phyloP scores from a whole-genome alignment of 2,888 invertebrate species.

The Synanthedon tipuliformis region DNA sequence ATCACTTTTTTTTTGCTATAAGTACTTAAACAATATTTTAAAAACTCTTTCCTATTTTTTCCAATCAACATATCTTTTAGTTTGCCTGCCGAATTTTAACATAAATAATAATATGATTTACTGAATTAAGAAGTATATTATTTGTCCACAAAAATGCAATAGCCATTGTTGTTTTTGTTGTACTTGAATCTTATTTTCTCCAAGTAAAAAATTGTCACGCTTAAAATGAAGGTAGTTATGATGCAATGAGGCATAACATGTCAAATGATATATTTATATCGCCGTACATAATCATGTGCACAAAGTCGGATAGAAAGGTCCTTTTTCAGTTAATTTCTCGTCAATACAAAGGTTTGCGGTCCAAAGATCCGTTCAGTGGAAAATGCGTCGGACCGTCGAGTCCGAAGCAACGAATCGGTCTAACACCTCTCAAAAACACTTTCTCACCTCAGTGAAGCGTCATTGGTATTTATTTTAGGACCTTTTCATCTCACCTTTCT shows the following conservation, averaged over 20 bases:
- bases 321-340: constrained; percentile 57
- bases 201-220: too few species aligned
- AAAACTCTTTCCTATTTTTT: too few species aligned
- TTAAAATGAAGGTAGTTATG: not conserved
- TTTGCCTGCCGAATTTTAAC: not conserved
- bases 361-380: constrained; percentile 63
- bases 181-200: too few species aligned
- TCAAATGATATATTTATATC: constrained; percentile 21
- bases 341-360: constrained; percentile 58
- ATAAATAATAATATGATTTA: too few species aligned
- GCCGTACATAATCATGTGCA: constrained; percentile 39
- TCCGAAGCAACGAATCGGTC: constrained; percentile 55
- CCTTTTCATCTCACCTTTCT: constrained; percentile 62
- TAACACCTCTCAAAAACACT: constrained; percentile 66
- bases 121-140: too few species aligned
- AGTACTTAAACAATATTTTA: too few species aligned
- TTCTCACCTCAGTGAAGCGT: constrained; percentile 55
- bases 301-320: constrained; percentile 44
- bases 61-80: too few species aligned
- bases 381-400: constrained; percentile 65
- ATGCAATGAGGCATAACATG: constrained; percentile 8
- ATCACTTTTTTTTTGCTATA: too few species aligned
- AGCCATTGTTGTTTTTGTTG: too few species aligned
- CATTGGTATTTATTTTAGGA: constrained; percentile 46
- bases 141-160: too few species aligned